Percentiles rank a stretch among this genome's conserved stretches.
phyloP scores from a whole-genome alignment of 1,140 invertebrate genomes.

The Atopsyche davidsoni region DNA sequence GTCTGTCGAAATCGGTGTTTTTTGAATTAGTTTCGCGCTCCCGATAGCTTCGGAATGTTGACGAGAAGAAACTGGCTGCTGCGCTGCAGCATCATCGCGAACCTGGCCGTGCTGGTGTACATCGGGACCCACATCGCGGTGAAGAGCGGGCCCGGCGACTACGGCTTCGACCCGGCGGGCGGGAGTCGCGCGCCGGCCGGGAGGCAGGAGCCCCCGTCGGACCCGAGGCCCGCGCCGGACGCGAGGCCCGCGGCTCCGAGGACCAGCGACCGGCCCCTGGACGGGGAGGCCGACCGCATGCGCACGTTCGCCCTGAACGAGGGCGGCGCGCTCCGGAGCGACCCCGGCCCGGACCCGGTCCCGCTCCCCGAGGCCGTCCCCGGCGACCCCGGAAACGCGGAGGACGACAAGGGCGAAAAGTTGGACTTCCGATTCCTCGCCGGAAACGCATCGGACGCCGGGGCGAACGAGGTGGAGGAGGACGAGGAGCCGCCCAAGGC shows the following conservation, averaged over 20 bases:
- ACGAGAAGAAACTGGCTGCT: constrained; percentile 64
- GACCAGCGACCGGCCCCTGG: constrained; percentile 35
- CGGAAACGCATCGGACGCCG: constrained; percentile 31
- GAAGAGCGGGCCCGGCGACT: constrained; percentile 20
- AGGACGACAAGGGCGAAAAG: constrained; percentile 16
- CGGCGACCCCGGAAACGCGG: constrained; percentile 35
- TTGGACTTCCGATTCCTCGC: constrained; percentile 34
- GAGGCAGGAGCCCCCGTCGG: constrained; percentile 33
- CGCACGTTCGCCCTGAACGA: constrained; percentile 36
- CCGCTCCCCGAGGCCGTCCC: constrained; percentile 31
- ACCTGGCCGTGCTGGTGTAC: constrained; percentile 64
- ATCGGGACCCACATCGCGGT: constrained; percentile 52
- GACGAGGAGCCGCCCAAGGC: constrained; percentile 20
- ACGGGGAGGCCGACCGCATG: constrained; percentile 30
- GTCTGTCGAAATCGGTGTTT: too few species aligned
- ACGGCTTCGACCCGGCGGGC: constrained; percentile 15
- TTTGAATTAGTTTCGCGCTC: too few species aligned
- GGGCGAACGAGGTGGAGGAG: constrained; percentile 28
- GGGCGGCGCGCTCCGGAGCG: constrained; percentile 22
- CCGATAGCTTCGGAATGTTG: constrained; percentile 36
- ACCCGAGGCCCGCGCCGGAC: constrained; percentile 34
- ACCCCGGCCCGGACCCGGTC: constrained; percentile 22
- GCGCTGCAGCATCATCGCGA: constrained; percentile 65
- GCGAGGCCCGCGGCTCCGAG: constrained; percentile 32
- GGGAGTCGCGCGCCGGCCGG: not conserved